A percentile compares a stretch with the other conserved stretches of the same genome.
These are phyloP conservation scores for Catharus fuscescens DNA, from an alignment of 2,113 vertebrate species.

Conservation along the genomic window DNA sequence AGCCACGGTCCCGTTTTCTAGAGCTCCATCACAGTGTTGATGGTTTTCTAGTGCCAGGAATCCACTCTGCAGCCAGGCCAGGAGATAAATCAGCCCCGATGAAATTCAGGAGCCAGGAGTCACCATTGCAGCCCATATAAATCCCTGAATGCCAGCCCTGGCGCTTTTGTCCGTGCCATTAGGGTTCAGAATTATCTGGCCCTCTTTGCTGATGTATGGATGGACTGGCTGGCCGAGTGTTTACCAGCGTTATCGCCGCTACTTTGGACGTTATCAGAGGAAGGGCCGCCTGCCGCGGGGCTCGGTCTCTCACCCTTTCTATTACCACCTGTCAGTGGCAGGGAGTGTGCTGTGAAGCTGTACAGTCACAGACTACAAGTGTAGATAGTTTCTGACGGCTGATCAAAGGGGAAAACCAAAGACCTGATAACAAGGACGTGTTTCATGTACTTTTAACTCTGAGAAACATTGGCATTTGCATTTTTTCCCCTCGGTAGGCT, in stretches of 20 bases:
- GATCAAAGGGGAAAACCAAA: slow-evolving; percentile 91
- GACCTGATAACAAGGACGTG: slow-evolving; percentile 85
- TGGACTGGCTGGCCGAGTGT: slow-evolving; percentile 77
- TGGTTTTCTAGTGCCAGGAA: slow-evolving; percentile 65
- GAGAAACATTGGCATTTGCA: slow-evolving; percentile 77
- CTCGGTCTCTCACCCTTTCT: slow-evolving; percentile 86
- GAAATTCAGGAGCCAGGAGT: slow-evolving; percentile 77
- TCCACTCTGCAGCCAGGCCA: slow-evolving; percentile 48
- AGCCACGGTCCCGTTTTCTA: not conserved
- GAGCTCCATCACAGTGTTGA: not conserved
- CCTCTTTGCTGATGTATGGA: slow-evolving; percentile 84
- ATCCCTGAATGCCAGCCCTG: slow-evolving; percentile 69
- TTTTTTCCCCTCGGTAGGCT: slow-evolving; percentile 69
- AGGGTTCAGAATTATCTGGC: slow-evolving; percentile 74
- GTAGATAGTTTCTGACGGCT: slow-evolving; percentile 90
- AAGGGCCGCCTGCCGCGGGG: slow-evolving; percentile 80
- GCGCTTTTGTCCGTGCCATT: slow-evolving; percentile 67
- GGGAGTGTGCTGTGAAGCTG: slow-evolving; percentile 84
- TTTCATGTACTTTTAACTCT: slow-evolving; percentile 83
- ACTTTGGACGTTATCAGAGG: slow-evolving; percentile 81
- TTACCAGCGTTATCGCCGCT: slow-evolving; percentile 82
- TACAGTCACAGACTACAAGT: slow-evolving; percentile 74
- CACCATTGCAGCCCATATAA: slow-evolving; percentile 73
- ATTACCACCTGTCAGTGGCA: slow-evolving; percentile 90
- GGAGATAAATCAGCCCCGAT: slow-evolving; percentile 78